These are phyloP conservation scores for Magallana ariakensis DNA, from an alignment of 1,140 invertebrate genomes.

Conservation along the genomic window DNA sequence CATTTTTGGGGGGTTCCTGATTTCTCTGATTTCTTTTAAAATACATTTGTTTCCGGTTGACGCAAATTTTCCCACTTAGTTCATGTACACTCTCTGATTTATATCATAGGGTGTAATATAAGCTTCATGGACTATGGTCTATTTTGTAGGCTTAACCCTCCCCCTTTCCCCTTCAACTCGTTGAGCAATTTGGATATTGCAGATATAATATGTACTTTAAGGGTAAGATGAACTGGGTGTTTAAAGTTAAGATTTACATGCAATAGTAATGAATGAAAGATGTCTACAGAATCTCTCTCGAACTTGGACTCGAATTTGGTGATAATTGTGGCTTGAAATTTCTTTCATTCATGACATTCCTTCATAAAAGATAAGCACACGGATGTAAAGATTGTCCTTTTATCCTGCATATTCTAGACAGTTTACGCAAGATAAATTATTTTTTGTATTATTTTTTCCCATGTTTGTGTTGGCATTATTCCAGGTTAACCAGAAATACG, in stretches of 20 bases:
- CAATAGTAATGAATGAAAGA: neutral
- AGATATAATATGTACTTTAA: too few species aligned
- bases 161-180: too few species aligned
- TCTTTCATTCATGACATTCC: conserved; percentile 24
- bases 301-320: neutral
- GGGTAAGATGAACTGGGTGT: neutral
- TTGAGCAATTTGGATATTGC: too few species aligned
- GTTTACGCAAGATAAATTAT: neutral
- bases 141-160: too few species aligned
- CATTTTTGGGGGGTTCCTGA: too few species aligned
- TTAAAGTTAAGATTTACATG: conserved; percentile 21
- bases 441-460: neutral
- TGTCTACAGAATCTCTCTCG: neutral
- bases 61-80: too few species aligned
- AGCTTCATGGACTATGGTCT: too few species aligned
- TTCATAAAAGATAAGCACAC: neutral
- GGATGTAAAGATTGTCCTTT: neutral
- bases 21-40: too few species aligned
- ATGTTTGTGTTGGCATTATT: neutral
- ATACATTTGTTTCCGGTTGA: too few species aligned
- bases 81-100: too few species aligned
- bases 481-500: conserved; percentile 23
- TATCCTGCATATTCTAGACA: neutral
- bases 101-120: too few species aligned
- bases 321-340: neutral